Base-by-base conservation (phyloP, 2,113 vertebrate genomes). In the Lonchura striata region DNA sequence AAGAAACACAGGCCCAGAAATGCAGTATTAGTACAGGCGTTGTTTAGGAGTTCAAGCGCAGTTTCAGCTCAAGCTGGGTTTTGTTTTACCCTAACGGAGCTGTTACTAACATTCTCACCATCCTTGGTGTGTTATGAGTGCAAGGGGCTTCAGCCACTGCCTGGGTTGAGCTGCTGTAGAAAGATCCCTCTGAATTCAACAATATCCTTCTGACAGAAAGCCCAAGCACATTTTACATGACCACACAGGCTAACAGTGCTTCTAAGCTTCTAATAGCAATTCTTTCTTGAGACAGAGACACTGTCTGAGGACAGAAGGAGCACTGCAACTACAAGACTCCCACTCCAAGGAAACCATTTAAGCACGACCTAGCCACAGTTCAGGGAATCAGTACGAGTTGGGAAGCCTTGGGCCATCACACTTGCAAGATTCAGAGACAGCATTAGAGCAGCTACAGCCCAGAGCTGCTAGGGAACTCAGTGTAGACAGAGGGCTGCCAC, bases 1-100 rank as follows among this genome's bases (percentile, higher is more conserved):
- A 37, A 63, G n/a, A 88, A 92, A 93, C 69, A 87, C 31, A 86
- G 14, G 33, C 75, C 53, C 76, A 83, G 69, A 88, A 78, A 71
- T 9, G 8, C 35, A 25, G 10, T 56, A 39, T 97, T 83, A 97
- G 64, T 64, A 92, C 56, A 79, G 78, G 70, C 68, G 61, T 3
- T 82, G 57, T 72, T 94, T 68, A 84, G 60, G 20, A 86, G 52
- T 90, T 68, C 37, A 78, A 79, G 27, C 15, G 50, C 50, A 59
- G 25, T 82, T 87, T 80, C 75, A 92, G 70, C 46, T 84, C 37
- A 87, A 54, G 33, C 0, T 79, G 46, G 53, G 53, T 33, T 95
- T 87, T 82, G 46, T 59, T 87, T 82, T 39, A 81, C 28, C 57
- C 66, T 39, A 65, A 50, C 37, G 74, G 81, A 89, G 65, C 41